Base-by-base conservation (phyloP, 2,113 vertebrate species). In the Telmatochromis sp. region DNA sequence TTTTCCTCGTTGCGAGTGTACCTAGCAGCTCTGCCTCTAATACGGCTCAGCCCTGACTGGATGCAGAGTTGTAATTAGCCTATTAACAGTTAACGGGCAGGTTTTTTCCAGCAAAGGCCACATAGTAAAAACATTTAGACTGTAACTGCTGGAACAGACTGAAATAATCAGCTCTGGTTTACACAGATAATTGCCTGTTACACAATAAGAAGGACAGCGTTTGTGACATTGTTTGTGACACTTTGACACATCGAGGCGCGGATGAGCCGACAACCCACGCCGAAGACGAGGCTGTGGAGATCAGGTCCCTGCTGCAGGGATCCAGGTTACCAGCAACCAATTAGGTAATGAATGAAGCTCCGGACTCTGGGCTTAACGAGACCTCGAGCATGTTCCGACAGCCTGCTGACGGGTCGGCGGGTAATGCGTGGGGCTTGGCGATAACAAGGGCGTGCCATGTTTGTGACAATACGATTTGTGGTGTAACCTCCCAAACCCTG, bases 161-260 rank as follows among this genome's bases (percentile, higher is more conserved):
- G 82, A 80, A 89, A 94, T 92, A 90, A 93, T 89, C 90, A 68
- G 75, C 81, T 35, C 42, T 51, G 81, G 87, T 89, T 87, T 91
- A 88, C 90, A 63, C 88, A 88, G 86, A 91, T 95, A 95, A 95
- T 94, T 95, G 91, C 88, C 89, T 82, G 92, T 90, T 93, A 84
- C 60, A 82, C 90, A 87, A 84, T 83, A 15, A 91, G 89, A 92
- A 84, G 70, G 68, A 87, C 88, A 81, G 78, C 79, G 58, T 80
- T 78, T 21, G 47, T 87, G 53, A 47, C 90, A 91, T 91, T 94
- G 93, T 94, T 94, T 93, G 93, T 93, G 88, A 87, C 92, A 92
- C 88, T 89, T 88, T 88, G 92, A 91, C 92, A 91, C 87, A 2
- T 33, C 2, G 80, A 87, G 81, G 49, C 13, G 15, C 10, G 42